phyloP scores from a whole-genome alignment of 2,888 invertebrate species.

The Adineta ricciae region DNA sequence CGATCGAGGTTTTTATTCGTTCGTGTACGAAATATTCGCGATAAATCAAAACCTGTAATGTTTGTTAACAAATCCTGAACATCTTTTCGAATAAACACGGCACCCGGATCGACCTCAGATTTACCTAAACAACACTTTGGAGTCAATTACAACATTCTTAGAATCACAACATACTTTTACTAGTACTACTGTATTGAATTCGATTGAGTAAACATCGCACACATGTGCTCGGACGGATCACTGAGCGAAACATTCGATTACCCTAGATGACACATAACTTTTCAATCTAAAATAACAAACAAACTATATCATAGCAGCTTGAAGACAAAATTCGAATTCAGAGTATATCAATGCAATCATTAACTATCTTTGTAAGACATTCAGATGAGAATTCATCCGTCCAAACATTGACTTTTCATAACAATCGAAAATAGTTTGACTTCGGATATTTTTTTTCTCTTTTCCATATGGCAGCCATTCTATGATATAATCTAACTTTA shows the following conservation, averaged over 20 bases:
- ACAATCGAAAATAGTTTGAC: background rate
- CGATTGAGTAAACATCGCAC: background rate
- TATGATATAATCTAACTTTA: background rate
- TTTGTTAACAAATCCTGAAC: constrained; percentile 66
- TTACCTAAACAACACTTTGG: background rate
- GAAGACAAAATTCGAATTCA: too few relatives aligned
- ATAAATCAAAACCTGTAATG: constrained; percentile 64
- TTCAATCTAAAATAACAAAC: too few relatives aligned
- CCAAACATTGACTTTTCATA: background rate
- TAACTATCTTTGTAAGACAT: background rate
- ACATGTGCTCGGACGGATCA: background rate
- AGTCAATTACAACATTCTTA: background rate
- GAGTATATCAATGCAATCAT: too few relatives aligned
- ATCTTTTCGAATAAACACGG: constrained; percentile 61
- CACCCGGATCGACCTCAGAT: constrained; percentile 38
- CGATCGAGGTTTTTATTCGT: constrained; percentile 54
- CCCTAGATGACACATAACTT: background rate
- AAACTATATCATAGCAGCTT: too few relatives aligned
- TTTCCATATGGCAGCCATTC: background rate
- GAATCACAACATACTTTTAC: background rate
- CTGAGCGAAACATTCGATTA: background rate
- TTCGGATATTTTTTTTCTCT: background rate
- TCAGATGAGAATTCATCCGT: background rate
- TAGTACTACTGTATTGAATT: constrained; percentile 5
- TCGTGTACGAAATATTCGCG: constrained; percentile 56